Conservation (phyloP, 1,140 invertebrate species). For the Cydia strobilella region DNA sequence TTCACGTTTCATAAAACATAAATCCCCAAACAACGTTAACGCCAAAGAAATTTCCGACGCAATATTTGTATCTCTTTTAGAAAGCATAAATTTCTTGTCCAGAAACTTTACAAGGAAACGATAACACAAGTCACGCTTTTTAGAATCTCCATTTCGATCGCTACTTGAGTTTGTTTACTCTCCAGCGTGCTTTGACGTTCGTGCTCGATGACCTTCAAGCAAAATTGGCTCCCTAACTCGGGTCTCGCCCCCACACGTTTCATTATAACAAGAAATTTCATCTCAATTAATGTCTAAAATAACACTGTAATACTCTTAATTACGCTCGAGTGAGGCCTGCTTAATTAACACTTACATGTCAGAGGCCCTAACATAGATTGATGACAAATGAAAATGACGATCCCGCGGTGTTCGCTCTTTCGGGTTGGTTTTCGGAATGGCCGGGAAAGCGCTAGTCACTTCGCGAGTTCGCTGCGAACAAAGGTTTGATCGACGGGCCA, state of each 20-base stretch:
- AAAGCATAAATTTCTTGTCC: constrained; percentile 40
- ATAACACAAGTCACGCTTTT: constrained; percentile 62
- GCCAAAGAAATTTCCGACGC: constrained; percentile 18
- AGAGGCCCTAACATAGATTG: constrained; percentile 76
- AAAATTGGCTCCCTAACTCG: constrained; percentile 61
- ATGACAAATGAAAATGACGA: constrained; percentile 78
- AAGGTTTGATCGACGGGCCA: constrained; percentile 60
- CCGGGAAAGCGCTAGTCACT: constrained; percentile 69
- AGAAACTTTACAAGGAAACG: constrained; percentile 58
- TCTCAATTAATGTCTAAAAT: constrained; percentile 79
- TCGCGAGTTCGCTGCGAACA: constrained; percentile 59
- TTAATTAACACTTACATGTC: constrained; percentile 79
- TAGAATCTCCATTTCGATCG: constrained; percentile 67
- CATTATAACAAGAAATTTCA: constrained; percentile 75
- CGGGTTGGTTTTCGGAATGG: constrained; percentile 55
- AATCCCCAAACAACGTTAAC: neutral
- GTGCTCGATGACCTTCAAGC: constrained; percentile 59
- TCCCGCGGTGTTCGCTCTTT: constrained; percentile 57
- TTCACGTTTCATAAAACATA: neutral
- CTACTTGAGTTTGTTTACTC: constrained; percentile 67
- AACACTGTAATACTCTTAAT: constrained; percentile 79
- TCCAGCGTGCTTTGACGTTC: constrained; percentile 54
- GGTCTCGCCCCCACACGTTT: constrained; percentile 47
- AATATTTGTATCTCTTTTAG: constrained; percentile 31
- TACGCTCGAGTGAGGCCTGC: constrained; percentile 75